Percentiles rank a stretch among this genome's conserved stretches.
These are phyloP conservation scores for Chelonoidis abingdonii DNA, from an alignment of 2,113 vertebrate species.

Conservation along the genomic window DNA sequence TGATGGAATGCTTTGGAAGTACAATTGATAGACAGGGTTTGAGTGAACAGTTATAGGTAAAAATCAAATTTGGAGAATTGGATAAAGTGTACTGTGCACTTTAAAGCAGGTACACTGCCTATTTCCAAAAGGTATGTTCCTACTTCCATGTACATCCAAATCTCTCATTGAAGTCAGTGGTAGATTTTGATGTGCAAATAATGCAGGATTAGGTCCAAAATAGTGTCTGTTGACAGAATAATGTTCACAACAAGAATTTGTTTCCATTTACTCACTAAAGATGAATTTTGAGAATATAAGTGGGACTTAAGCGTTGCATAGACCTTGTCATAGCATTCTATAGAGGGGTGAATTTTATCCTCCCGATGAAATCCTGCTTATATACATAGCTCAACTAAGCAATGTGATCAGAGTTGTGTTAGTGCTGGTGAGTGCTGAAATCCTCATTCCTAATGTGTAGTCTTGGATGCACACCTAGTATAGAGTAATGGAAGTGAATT, in stretches of 20 bases:
- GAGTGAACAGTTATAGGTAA: background rate
- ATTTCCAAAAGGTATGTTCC: background rate
- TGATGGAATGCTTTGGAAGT: background rate
- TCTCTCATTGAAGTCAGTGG: background rate
- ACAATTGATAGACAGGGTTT: background rate
- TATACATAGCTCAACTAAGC: background rate
- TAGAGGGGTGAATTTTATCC: background rate
- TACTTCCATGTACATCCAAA: background rate
- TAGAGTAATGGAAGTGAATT: constrained; percentile 49
- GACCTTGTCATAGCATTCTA: background rate
- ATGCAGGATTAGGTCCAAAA: background rate
- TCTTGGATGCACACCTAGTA: constrained; percentile 16
- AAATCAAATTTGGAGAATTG: background rate
- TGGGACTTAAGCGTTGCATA: background rate
- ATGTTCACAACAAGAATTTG: background rate
- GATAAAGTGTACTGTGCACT: background rate
- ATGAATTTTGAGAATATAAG: background rate
- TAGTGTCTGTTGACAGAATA: background rate
- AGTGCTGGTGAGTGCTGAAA: background rate
- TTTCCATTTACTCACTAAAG: background rate
- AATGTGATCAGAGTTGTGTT: constrained; percentile 20
- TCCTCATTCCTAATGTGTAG: background rate
- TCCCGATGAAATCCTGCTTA: constrained; percentile 16
- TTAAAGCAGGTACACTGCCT: fast-evolving
- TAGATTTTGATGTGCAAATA: background rate